Conservation (phyloP, 2,888 invertebrate genomes). For the Tillus elongatus region DNA sequence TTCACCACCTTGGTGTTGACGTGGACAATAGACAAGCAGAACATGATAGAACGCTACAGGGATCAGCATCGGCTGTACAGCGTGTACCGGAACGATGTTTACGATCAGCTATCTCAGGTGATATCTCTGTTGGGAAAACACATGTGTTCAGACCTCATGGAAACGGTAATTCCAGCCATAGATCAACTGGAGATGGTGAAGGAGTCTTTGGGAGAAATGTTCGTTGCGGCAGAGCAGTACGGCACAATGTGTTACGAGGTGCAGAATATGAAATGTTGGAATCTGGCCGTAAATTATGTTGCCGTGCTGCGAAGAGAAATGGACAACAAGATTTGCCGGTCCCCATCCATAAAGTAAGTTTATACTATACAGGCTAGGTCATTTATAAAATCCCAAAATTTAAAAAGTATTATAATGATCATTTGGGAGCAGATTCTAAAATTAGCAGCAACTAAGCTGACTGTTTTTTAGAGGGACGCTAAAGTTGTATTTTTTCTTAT, state of each 20-base stretch:
- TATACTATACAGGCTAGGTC: no score
- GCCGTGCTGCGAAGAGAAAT: slow-evolving; percentile 12
- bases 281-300: slow-evolving; percentile 18
- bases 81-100: neutral
- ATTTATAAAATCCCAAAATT: no score
- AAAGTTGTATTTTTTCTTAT: no score
- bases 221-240: slow-evolving; percentile 19
- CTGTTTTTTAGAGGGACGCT: no score
- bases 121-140: neutral
- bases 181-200: slow-evolving; percentile 11
- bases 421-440: no score
- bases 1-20: slow-evolving; percentile 15
- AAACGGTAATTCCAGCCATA: no score
- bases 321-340: slow-evolving; percentile 12
- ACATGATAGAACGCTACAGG: slow-evolving; percentile 11
- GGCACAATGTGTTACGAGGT: slow-evolving; percentile 18
- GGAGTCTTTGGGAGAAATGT: slow-evolving; percentile 11
- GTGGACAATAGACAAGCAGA: slow-evolving; percentile 16
- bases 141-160: neutral
- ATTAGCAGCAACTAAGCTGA: no score
- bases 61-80: slow-evolving; percentile 9
- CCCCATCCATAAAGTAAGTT: slow-evolving; percentile 14
- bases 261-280: slow-evolving; percentile 12
- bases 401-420: no score
- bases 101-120: neutral